Conservation (phyloP, 2,113 vertebrate species). For the Crotalus helleri region DNA sequence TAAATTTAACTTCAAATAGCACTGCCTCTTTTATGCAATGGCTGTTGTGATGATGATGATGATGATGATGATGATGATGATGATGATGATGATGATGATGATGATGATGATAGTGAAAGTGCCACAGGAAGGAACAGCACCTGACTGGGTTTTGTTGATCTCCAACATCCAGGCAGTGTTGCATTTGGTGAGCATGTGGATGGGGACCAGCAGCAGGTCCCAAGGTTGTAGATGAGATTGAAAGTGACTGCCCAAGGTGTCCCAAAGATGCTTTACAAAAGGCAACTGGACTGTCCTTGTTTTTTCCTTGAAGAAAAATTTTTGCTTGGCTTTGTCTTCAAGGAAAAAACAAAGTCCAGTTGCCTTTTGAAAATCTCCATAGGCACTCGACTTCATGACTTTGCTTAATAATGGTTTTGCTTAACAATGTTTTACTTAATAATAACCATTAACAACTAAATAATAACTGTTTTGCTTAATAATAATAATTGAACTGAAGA, state of each 20-base stretch:
- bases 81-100: background rate
- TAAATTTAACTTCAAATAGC: background rate
- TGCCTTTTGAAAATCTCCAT: no score
- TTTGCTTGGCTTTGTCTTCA: no score
- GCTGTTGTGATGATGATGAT: background rate
- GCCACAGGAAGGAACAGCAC: background rate
- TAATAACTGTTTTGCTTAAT: no score
- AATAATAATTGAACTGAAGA: no score
- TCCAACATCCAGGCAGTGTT: background rate
- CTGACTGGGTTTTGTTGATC: background rate
- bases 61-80: background rate
- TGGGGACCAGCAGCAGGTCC: background rate
- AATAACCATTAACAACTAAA: no score
- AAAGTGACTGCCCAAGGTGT: background rate
- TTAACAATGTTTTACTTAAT: no score
- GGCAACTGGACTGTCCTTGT: no score
- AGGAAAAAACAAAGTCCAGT: no score
- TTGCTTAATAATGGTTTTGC: no score
- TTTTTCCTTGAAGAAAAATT: no score
- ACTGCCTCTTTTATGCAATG: background rate
- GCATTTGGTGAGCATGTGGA: background rate
- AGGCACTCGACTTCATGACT: no score
- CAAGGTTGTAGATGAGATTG: background rate
- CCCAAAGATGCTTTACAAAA: no score
- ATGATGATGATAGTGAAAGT: background rate